Percentiles rank a stretch among this genome's conserved stretches.
Conservation (phyloP, 2,888 invertebrate species). For the Oligia fasciuncula region DNA sequence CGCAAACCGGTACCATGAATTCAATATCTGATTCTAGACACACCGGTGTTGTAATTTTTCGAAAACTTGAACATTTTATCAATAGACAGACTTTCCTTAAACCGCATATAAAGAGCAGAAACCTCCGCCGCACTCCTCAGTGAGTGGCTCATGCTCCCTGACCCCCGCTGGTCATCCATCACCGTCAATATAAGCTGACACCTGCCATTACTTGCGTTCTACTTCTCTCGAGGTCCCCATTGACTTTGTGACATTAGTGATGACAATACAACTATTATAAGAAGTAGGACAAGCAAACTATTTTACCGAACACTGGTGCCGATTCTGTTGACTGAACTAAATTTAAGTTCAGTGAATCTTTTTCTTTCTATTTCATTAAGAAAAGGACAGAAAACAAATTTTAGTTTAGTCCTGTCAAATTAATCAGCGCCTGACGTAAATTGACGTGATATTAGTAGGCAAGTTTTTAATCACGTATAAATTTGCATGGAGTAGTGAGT, state of each 20-base stretch:
- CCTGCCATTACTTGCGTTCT: constrained; percentile 9
- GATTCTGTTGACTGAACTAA: too few species aligned
- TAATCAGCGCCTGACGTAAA: too few species aligned
- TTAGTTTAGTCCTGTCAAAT: too few species aligned
- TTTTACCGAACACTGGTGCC: not conserved
- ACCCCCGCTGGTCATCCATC: constrained; percentile 30
- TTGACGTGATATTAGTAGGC: too few species aligned
- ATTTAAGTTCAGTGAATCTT: too few species aligned
- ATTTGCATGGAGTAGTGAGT: too few species aligned
- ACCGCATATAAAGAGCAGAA: not conserved
- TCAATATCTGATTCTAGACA: not conserved
- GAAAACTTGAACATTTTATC: not conserved
- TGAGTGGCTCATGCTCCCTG: constrained; percentile 5
- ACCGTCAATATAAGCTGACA: constrained; percentile 39
- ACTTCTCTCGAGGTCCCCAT: not conserved
- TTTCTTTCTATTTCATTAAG: too few species aligned
- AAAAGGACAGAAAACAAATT: too few species aligned
- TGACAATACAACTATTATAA: not conserved
- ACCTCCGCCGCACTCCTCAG: not conserved
- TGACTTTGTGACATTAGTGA: constrained; percentile 1
- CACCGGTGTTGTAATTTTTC: not conserved
- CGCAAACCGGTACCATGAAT: not conserved
- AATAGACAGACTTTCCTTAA: not conserved
- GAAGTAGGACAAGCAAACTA: not conserved
- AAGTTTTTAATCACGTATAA: too few species aligned